Conservation (phyloP, 2,113 vertebrate species). For the Catharus minimus region DNA sequence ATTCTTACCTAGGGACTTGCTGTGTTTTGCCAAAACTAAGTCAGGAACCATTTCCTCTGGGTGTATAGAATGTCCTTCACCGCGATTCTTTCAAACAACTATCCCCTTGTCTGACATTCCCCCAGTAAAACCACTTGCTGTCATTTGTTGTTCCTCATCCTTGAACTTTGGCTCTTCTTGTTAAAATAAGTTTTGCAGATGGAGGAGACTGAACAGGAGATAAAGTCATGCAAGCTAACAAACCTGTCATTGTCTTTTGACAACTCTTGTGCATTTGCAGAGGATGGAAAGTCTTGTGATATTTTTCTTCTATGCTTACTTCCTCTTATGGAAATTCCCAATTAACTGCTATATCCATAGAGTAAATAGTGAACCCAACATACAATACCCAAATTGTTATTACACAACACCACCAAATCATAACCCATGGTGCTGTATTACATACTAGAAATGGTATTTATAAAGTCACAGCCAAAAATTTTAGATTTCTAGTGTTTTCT, state of each 20-base stretch:
- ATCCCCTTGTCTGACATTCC: not conserved
- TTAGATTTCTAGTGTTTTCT: not conserved
- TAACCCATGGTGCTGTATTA: not conserved
- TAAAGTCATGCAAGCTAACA: conserved; percentile 2
- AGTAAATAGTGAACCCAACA: conserved; percentile 2
- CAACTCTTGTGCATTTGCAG: not conserved
- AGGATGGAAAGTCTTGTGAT: not conserved
- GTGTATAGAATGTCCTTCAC: not conserved
- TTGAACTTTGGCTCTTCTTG: not conserved
- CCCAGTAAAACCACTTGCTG: not conserved
- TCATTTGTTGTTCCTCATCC: not conserved
- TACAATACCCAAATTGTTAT: conserved; percentile 1
- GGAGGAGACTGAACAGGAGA: not conserved
- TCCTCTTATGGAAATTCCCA: not conserved
- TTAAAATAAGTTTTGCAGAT: conserved; percentile 15
- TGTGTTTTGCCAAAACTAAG: not conserved
- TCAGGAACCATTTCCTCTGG: not conserved
- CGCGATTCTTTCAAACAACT: not conserved
- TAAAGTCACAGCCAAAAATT: not conserved
- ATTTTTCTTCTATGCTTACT: conserved; percentile 19
- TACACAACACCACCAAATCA: not conserved
- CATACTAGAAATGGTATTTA: not conserved
- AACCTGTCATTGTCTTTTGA: conserved; percentile 8
- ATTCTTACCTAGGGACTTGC: not conserved
- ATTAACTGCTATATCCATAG: not conserved